A percentile compares a stretch with the other conserved stretches of the same genome.
Evolutionary conservation across 1,140 invertebrate species (phyloP).

Genomic region (Panagrolaimus sp.): DNA sequence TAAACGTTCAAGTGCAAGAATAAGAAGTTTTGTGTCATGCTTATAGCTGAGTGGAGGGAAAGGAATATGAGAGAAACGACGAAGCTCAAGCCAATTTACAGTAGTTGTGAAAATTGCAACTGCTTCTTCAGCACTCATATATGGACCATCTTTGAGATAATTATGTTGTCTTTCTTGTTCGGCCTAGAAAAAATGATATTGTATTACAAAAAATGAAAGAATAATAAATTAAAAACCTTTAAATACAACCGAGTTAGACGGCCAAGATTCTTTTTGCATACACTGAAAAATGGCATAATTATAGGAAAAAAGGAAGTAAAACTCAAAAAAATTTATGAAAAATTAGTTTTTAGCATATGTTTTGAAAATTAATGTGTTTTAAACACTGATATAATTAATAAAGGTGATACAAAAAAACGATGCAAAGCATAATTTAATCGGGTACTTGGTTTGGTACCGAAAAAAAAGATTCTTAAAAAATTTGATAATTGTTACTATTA

Average conservation of each 20-base stretch:
- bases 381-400: too few relatives aligned
- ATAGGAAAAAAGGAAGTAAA: too few relatives aligned
- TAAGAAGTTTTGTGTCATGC: constrained; percentile 95
- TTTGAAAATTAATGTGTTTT: too few relatives aligned
- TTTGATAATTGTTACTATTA: too few relatives aligned
- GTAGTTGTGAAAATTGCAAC: constrained; percentile 99
- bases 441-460: too few relatives aligned
- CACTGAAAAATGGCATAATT: too few relatives aligned
- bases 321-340: too few relatives aligned
- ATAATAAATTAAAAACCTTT: constrained; percentile 63
- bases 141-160: constrained; percentile 95
- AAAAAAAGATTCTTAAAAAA: too few relatives aligned
- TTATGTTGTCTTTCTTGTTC: constrained; percentile 99
- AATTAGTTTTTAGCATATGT: background rate
- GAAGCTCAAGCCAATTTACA: constrained; percentile 96
- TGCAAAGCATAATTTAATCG: too few relatives aligned
- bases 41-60: constrained; percentile 98
- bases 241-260: constrained; percentile 88
- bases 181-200: constrained; percentile 65
- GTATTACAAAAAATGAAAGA: constrained; percentile 12
- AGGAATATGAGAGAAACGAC: constrained; percentile 94
- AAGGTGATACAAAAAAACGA: too few relatives aligned
- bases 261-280: constrained; percentile 98
- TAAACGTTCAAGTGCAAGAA: constrained; percentile 86
- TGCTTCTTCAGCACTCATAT: constrained; percentile 97